Base-by-base conservation (phyloP, 1,140 invertebrate genomes). In the Bicyclus anynana region DNA sequence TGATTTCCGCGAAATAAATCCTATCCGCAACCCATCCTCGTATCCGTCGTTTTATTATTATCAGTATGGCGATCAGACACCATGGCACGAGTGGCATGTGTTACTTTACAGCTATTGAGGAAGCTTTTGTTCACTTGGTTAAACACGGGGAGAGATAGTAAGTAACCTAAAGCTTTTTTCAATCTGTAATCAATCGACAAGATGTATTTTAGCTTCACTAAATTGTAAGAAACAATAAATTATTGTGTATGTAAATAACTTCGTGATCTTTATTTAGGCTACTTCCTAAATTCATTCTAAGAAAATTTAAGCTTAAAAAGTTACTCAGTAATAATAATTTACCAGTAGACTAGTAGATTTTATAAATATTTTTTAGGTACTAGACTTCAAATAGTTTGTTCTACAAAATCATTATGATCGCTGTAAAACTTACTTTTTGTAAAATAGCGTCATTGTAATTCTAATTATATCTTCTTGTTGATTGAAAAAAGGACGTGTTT, bases 211-310 rank as follows among this genome's bases (percentile, higher is more conserved):
- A 84, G 81, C 81, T 86, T 88, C 83, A 86, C 79, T 88, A 88
- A 88, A 88, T 85, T 88, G 80, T 88, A 88, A 88, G 83, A 77
- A 87, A 88, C 83, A 88, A 88, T 88, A 88, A 88, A 88, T 88
- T 88, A 88, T 88, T 88, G 85, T 86, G 85, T 86, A 88, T 88
- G 85, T 88, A 88, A 88, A 88, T 86, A 85, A 87, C 58, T 71
- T 62, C 55, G 62, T 77, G 85, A 77, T 74, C 76, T 86, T 88
- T 88, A 87, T 87, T 88, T 83, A 85, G 83, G 85, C 61, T 21
- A 69, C 20, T 57, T 61, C 75, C 81, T 79, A 54, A 37, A 54
- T 62, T 53, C 38, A 56, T 62, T 72, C 67, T 68, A 67, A 66
- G 59, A 44, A 42, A 20, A 40, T 37, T 17, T 33, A 33, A 35